Percentiles rank a stretch among this genome's conserved stretches.
phyloP scores from a whole-genome alignment of 2,113 vertebrate species.

The Actinemys pallida region DNA sequence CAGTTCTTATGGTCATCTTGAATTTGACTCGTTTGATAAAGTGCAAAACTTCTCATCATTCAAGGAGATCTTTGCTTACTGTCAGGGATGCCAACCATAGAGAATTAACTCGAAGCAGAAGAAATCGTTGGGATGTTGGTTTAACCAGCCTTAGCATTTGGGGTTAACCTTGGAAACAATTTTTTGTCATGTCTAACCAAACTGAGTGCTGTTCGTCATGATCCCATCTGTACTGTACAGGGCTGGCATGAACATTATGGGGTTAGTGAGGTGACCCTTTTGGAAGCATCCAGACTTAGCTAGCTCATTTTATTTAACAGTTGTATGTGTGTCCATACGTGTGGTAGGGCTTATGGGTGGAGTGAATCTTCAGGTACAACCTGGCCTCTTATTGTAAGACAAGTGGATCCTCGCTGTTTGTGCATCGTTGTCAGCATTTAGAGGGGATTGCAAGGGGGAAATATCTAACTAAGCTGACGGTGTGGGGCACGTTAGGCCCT shows the following conservation, averaged over 20 bases:
- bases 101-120: neutral
- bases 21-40: neutral
- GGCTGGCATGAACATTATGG: neutral
- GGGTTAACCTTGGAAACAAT: neutral
- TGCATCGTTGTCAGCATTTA: neutral
- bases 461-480: neutral
- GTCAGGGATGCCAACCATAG: neutral
- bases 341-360: fast-evolving
- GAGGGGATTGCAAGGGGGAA: neutral
- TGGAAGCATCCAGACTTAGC: neutral
- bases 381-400: neutral
- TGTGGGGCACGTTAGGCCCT: neutral
- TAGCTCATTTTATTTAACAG: fast-evolving
- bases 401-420: neutral
- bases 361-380: neutral
- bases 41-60: neutral
- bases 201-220: neutral
- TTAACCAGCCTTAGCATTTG: neutral
- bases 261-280: neutral
- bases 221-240: too few relatives aligned
- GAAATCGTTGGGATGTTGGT: neutral
- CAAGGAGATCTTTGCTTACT: neutral
- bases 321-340: fast-evolving
- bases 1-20: neutral
- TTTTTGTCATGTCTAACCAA: neutral